These are phyloP conservation scores for Prunella himalayana DNA, from an alignment of 2,113 vertebrate species.

Conservation along the genomic window DNA sequence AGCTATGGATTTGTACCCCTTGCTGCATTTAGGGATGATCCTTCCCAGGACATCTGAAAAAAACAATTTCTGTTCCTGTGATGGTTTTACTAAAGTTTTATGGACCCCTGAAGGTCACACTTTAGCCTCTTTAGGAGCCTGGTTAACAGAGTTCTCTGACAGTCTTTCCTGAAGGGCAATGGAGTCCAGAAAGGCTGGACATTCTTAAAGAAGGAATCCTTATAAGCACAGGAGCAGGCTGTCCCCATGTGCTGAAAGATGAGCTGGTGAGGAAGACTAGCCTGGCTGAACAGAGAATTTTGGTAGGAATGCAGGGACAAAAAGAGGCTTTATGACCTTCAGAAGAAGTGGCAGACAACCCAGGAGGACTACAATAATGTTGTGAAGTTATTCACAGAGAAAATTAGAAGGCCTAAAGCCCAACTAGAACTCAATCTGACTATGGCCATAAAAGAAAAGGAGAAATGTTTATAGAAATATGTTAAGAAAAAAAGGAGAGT, in stretches of 20 bases:
- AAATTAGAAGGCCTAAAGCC: background rate
- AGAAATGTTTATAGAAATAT: background rate
- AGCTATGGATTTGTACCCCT: background rate
- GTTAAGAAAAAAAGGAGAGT: background rate
- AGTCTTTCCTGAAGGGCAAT: background rate
- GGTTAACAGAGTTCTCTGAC: background rate
- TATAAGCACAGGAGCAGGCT: background rate
- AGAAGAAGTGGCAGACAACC: background rate
- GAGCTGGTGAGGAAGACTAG: rapidly evolving
- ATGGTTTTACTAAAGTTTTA: background rate
- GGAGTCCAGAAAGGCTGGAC: background rate
- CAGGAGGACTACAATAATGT: too few species aligned
- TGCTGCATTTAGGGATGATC: background rate
- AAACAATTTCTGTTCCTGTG: background rate
- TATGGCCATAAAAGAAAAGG: background rate
- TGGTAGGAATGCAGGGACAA: background rate
- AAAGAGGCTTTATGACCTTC: background rate
- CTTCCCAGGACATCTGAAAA: background rate
- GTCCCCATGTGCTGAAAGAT: rapidly evolving
- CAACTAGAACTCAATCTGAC: background rate
- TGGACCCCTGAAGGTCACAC: background rate
- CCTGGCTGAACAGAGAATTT: background rate
- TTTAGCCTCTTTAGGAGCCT: background rate
- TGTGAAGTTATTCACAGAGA: background rate
- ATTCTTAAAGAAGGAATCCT: background rate